Evolutionary conservation across 2,113 vertebrate genomes (phyloP).

Genomic region (Lucifuga dentata): DNA sequence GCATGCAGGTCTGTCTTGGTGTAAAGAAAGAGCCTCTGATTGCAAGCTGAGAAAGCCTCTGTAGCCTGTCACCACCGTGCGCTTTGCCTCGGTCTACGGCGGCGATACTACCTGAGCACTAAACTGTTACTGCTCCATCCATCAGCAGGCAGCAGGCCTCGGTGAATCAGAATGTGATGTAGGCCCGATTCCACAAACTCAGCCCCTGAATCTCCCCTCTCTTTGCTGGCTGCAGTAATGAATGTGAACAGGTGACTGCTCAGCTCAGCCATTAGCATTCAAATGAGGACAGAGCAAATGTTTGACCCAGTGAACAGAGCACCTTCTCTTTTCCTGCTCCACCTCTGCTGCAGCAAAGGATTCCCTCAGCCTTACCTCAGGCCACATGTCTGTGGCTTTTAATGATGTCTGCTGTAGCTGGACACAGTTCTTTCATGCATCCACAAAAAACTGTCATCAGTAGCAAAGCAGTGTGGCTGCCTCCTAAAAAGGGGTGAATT

Average conservation of each 20-base stretch:
- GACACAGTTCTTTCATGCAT: not conserved
- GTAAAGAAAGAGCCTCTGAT: slow-evolving; percentile 14
- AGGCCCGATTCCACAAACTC: not conserved
- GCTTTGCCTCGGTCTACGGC: too few species aligned
- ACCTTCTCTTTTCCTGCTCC: slow-evolving; percentile 21
- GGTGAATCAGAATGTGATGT: too few species aligned
- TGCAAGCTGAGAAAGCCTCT: slow-evolving; percentile 19
- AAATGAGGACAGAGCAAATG: slow-evolving; percentile 19
- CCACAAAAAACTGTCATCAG: not conserved
- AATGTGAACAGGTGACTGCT: slow-evolving; percentile 38
- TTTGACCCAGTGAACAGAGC: slow-evolving; percentile 46
- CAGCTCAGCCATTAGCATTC: slow-evolving; percentile 9
- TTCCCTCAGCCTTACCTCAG: slow-evolving; percentile 14
- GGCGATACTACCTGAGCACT: not conserved
- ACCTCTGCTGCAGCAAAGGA: slow-evolving; percentile 8
- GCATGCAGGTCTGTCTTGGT: slow-evolving; percentile 28
- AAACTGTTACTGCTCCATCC: too few species aligned
- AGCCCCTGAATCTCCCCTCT: not conserved
- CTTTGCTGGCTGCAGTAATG: not conserved
- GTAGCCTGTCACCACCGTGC: slow-evolving; percentile 1
- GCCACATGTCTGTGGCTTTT: slow-evolving; percentile 7
- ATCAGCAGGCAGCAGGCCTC: too few species aligned
- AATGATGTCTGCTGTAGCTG: not conserved
- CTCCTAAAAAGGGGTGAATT: not conserved
- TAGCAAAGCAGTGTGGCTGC: not conserved